Conservation (phyloP, 2,113 vertebrate species). For the Probosciger aterrimus region DNA sequence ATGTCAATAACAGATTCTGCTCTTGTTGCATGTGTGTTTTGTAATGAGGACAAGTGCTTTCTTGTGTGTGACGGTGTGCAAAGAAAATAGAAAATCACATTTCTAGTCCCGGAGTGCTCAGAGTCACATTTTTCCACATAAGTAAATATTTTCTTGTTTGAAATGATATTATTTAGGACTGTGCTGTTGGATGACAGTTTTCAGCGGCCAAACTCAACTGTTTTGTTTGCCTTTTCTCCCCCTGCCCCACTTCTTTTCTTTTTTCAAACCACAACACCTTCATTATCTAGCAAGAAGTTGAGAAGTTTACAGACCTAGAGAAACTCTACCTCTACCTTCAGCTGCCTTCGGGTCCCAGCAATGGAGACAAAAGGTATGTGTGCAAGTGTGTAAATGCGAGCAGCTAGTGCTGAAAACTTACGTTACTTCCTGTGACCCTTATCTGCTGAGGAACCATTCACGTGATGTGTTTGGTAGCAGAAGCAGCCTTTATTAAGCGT, state of each 20-base stretch:
- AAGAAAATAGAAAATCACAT: neutral
- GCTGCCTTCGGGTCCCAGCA: conserved; percentile 95
- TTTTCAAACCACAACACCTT: neutral
- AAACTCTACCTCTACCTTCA: conserved; percentile 99
- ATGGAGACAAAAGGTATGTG: conserved; percentile 91
- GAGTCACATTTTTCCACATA: neutral
- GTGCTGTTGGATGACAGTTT: neutral
- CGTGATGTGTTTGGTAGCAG: neutral
- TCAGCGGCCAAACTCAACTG: neutral
- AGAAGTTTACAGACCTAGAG: conserved; percentile 99
- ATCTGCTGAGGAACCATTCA: neutral
- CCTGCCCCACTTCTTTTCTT: neutral
- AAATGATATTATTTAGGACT: neutral
- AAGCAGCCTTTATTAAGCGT: neutral
- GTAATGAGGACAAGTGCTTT: neutral
- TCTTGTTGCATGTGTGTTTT: neutral
- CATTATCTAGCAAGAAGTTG: conserved; percentile 94
- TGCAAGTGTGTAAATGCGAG: neutral
- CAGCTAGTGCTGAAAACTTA: neutral
- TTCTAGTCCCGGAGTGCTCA: neutral
- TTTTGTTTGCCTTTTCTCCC: neutral
- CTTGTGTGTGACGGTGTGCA: neutral
- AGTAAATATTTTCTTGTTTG: neutral
- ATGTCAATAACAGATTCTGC: neutral
- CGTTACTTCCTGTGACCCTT: neutral